Evolutionary conservation across 2,888 invertebrate species (phyloP).

Genomic region (Drosophila nigricruria): DNA sequence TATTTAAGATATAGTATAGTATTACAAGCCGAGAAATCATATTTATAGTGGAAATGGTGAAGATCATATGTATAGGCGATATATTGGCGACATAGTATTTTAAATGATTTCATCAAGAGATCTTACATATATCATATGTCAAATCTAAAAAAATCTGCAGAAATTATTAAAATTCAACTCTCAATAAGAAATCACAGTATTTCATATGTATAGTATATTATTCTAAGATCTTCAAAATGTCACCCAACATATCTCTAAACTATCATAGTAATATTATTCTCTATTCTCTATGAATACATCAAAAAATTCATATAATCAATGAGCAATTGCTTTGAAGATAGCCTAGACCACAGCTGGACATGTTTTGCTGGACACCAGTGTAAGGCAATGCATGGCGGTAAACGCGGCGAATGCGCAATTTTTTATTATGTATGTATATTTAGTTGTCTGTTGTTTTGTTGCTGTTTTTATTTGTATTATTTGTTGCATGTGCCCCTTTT

Average conservation of each 20-base stretch:
- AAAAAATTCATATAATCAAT: not conserved
- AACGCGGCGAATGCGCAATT: constrained; percentile 62
- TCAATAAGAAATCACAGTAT: too few relatives aligned
- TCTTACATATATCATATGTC: too few relatives aligned
- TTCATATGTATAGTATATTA: not conserved
- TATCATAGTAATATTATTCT: not conserved
- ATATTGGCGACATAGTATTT: too few relatives aligned
- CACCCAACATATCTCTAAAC: not conserved
- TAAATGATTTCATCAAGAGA: too few relatives aligned
- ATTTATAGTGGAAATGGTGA: too few relatives aligned
- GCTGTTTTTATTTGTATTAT: not conserved
- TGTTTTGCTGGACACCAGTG: constrained; percentile 31
- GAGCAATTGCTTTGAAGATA: constrained; percentile 19
- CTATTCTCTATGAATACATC: not conserved
- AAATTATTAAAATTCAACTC: too few relatives aligned
- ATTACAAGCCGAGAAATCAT: too few relatives aligned
- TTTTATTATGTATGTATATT: constrained; percentile 11
- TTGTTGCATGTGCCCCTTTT: constrained; percentile 39
- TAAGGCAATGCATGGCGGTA: constrained; percentile 24
- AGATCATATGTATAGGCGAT: too few relatives aligned
- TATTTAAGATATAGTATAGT: too few relatives aligned
- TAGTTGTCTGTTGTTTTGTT: not conserved
- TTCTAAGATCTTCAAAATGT: not conserved
- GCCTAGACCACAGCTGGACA: not conserved
- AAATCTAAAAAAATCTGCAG: too few relatives aligned